A percentile compares a stretch with the other conserved stretches of the same genome.
These are phyloP conservation scores for Neoarius graeffei DNA, from an alignment of 2,113 vertebrate species.

Conservation along the genomic window DNA sequence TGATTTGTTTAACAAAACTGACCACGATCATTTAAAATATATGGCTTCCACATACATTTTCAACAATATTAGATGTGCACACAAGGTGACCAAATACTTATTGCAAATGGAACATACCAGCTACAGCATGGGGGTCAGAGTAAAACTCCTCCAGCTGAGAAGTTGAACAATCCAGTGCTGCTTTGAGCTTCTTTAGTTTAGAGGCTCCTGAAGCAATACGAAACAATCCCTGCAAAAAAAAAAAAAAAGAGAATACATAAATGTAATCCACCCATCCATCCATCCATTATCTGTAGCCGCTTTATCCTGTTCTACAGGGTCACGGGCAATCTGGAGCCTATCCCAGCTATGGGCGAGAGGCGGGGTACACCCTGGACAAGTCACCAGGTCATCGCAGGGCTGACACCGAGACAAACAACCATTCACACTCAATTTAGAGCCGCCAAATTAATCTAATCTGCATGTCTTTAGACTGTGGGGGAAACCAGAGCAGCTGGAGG, in stretches of 20 bases:
- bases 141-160: slow-evolving; percentile 97
- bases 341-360: too few species aligned
- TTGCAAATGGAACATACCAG: slow-evolving; percentile 74
- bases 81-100: neutral
- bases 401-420: too few species aligned
- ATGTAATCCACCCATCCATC: neutral
- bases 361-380: too few species aligned
- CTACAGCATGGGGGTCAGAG: slow-evolving; percentile 94
- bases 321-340: too few species aligned
- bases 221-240: slow-evolving; percentile 85
- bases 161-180: slow-evolving; percentile 95
- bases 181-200: slow-evolving; percentile 97
- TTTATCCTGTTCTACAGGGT: too few species aligned
- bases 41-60: neutral
- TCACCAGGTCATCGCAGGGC: too few species aligned
- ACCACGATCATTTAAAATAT: neutral
- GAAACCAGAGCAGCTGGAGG: too few species aligned
- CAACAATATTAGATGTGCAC: neutral
- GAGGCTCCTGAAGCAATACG: slow-evolving; percentile 95
- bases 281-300: too few species aligned
- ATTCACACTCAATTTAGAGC: too few species aligned
- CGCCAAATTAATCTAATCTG: too few species aligned
- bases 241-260: neutral
- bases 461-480: too few species aligned
- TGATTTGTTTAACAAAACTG: neutral